These are phyloP conservation scores for Zeus faber DNA, from an alignment of 2,113 vertebrate species.

Conservation along the genomic window DNA sequence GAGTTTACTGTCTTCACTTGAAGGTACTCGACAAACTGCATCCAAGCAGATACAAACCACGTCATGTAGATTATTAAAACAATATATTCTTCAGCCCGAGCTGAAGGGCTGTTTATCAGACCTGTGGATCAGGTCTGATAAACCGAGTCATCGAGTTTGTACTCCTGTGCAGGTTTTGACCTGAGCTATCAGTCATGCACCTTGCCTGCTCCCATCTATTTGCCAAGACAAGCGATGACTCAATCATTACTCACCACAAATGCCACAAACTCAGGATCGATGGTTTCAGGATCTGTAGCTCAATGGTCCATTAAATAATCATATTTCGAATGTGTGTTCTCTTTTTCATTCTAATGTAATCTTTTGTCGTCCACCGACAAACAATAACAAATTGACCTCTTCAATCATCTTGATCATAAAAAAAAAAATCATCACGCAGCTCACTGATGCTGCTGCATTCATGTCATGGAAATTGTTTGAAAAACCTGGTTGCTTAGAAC, in stretches of 20 bases:
- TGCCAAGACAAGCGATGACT: not conserved
- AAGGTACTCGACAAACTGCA: no score
- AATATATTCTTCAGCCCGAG: no score
- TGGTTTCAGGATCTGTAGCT: constrained; percentile 3
- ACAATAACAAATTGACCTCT: not conserved
- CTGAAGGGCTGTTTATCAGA: no score
- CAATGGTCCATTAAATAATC: not conserved
- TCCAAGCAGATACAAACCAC: no score
- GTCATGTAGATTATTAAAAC: no score
- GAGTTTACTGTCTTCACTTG: no score
- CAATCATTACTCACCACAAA: constrained; percentile 2
- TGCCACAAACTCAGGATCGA: not conserved
- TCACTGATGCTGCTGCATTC: no score
- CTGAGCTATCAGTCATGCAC: not conserved
- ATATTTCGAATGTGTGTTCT: not conserved
- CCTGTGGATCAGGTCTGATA: no score
- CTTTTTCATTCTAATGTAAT: not conserved
- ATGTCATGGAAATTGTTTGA: no score
- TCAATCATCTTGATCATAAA: no score
- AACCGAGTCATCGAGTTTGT: not conserved
- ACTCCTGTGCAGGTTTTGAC: not conserved
- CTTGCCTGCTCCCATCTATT: not conserved
- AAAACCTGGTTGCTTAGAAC: no score
- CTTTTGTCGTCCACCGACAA: not conserved
- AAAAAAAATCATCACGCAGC: no score